phyloP scores from a whole-genome alignment of 1,140 invertebrate genomes.

The Babylonia areolata region DNA sequence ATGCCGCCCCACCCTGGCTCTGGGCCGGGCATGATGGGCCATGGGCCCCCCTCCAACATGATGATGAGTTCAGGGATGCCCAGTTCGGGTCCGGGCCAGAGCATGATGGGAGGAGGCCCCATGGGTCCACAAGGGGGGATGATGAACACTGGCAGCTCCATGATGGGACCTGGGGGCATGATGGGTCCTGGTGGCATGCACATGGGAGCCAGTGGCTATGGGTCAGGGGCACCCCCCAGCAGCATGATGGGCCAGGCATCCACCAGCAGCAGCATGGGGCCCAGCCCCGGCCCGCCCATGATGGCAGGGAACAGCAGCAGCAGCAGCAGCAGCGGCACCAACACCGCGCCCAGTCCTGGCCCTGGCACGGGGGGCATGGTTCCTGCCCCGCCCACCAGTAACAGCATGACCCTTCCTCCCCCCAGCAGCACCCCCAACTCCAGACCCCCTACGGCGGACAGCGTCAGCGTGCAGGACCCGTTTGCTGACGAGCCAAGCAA shows the following conservation, averaged over 20 bases:
- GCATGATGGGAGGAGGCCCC: constrained; percentile 49
- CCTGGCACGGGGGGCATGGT: background rate
- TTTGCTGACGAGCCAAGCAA: constrained; percentile 71
- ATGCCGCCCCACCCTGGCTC: constrained; percentile 44
- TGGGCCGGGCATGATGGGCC: constrained; percentile 49
- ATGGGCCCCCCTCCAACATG: constrained; percentile 47
- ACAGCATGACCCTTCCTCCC: constrained; percentile 36
- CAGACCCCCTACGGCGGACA: constrained; percentile 61
- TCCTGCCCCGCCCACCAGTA: constrained; percentile 33
- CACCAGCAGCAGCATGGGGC: constrained; percentile 21
- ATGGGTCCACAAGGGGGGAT: constrained; percentile 43
- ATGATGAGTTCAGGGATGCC: constrained; percentile 42
- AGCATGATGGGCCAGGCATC: constrained; percentile 7
- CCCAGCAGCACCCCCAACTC: constrained; percentile 44
- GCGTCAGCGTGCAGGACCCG: constrained; percentile 74
- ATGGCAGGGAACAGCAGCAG: background rate
- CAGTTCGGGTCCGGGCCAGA: constrained; percentile 38
- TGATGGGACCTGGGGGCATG: constrained; percentile 46
- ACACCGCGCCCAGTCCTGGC: background rate
- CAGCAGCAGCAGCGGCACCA: background rate
- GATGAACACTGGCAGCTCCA: constrained; percentile 49
- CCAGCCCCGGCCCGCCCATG: constrained; percentile 26
- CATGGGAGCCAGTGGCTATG: constrained; percentile 26
- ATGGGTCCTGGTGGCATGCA: constrained; percentile 53
- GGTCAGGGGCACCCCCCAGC: background rate